Evolutionary conservation across 2,797 vertebrate genomes (phyloP).

Genomic region (Phylloscopus collybita): DNA sequence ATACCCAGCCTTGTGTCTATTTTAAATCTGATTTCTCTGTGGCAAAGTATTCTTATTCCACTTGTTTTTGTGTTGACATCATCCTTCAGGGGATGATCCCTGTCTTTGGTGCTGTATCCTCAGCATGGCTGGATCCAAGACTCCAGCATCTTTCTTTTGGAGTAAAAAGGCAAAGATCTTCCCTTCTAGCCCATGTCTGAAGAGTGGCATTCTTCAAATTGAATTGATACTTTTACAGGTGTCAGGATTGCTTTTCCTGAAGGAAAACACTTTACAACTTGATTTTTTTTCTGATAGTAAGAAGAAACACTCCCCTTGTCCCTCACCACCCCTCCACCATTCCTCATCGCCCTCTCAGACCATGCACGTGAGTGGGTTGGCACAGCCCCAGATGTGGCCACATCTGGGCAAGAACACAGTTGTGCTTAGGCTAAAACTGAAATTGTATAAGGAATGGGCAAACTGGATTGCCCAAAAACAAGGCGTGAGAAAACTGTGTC

Average conservation of each 20-base stretch:
- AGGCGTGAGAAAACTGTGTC: background rate
- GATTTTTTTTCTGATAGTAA: background rate
- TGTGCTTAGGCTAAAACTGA: background rate
- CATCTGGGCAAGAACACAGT: background rate
- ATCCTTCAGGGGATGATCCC: background rate
- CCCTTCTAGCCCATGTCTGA: background rate
- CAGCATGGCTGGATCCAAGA: background rate
- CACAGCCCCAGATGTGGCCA: background rate
- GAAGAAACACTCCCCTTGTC: background rate
- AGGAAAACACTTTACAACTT: background rate
- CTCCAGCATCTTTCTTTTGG: too few species aligned
- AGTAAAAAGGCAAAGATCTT: background rate
- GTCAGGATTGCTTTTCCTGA: background rate
- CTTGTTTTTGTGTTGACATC: background rate
- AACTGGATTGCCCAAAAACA: background rate
- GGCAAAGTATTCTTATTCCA: background rate
- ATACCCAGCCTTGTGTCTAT: background rate
- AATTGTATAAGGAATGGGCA: background rate
- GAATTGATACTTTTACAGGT: background rate
- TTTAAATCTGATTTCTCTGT: background rate
- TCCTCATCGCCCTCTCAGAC: background rate
- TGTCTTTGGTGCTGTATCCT: background rate
- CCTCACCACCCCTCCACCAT: rapidly evolving
- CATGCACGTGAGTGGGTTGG: rapidly evolving
- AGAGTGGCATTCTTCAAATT: too few species aligned